phyloP scores from a whole-genome alignment of 2,113 vertebrate species.

The Pseudorhombus dupliciocellatus region DNA sequence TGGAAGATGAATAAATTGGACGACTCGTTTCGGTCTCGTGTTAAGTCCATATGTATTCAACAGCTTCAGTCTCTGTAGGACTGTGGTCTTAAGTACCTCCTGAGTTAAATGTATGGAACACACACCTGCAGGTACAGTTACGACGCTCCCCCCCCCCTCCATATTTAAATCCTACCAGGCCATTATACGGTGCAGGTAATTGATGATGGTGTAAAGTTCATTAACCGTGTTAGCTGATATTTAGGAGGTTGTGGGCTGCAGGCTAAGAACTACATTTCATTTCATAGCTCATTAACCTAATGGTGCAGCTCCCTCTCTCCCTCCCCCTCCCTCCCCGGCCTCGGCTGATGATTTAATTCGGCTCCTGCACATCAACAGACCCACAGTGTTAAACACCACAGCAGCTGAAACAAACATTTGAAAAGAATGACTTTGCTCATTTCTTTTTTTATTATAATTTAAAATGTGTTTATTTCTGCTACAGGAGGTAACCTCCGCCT shows the following conservation, averaged over 20 bases:
- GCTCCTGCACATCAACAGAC: slow-evolving; percentile 44
- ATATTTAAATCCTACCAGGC: slow-evolving; percentile 19
- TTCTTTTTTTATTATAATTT: no score
- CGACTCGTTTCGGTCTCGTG: not conserved
- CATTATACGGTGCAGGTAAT: slow-evolving; percentile 57
- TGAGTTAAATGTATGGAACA: no score
- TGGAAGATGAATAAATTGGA: not conserved
- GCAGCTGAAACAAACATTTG: not conserved
- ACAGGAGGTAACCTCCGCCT: not conserved
- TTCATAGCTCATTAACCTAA: slow-evolving; percentile 77
- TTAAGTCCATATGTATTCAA: not conserved
- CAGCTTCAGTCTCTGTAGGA: not conserved
- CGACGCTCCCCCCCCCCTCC: not conserved
- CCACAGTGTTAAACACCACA: slow-evolving; percentile 4
- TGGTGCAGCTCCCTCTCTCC: slow-evolving; percentile 24
- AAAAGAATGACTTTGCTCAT: not conserved
- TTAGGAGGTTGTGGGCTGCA: slow-evolving; percentile 58
- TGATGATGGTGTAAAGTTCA: slow-evolving; percentile 71
- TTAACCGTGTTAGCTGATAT: slow-evolving; percentile 69
- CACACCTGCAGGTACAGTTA: not conserved
- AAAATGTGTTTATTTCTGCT: not conserved
- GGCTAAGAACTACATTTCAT: slow-evolving; percentile 73
- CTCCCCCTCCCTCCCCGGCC: not conserved
- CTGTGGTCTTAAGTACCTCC: no score
- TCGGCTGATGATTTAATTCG: slow-evolving; percentile 58